Evolutionary conservation across 2,888 invertebrate genomes (phyloP).

Genomic region (Caenorhabditis plicata): DNA sequence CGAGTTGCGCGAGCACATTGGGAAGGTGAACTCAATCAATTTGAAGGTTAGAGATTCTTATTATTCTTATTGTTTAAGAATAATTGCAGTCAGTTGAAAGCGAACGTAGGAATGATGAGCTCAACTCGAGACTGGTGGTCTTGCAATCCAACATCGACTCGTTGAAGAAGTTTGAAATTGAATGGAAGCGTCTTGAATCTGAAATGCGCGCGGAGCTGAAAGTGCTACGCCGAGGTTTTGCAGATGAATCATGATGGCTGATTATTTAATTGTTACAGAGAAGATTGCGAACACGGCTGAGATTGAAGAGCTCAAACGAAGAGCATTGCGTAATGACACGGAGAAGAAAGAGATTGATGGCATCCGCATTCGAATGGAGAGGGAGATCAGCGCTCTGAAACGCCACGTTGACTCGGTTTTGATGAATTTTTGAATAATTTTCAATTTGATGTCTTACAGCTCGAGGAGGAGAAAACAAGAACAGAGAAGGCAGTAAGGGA

Average conservation of each 20-base stretch:
- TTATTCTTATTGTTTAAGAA: not conserved
- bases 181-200: slow-evolving; percentile 42
- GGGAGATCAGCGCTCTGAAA: slow-evolving; percentile 47
- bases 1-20: slow-evolving; percentile 23
- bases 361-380: slow-evolving; percentile 37
- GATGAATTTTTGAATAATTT: not conserved
- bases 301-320: slow-evolving; percentile 40
- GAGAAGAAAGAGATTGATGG: slow-evolving; percentile 45
- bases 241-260: too few species aligned
- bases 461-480: slow-evolving; percentile 51
- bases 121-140: slow-evolving; percentile 13
- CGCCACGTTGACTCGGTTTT: slow-evolving; percentile 44
- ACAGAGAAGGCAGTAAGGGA: slow-evolving; percentile 49
- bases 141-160: slow-evolving; percentile 24
- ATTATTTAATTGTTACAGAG: slow-evolving; percentile 34
- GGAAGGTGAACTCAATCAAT: slow-evolving; percentile 16
- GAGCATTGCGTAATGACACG: slow-evolving; percentile 27
- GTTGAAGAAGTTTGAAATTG: slow-evolving; percentile 34
- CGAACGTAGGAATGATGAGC: slow-evolving; percentile 30
- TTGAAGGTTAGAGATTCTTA: slow-evolving; percentile 4
- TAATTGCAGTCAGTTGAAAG: slow-evolving; percentile 12
- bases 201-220: slow-evolving; percentile 51
- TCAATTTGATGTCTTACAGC: slow-evolving; percentile 29
- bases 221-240: slow-evolving; percentile 32
- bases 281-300: slow-evolving; percentile 44